Conservation (phyloP, 2,888 invertebrate species). For the Drosophila multiciliata region DNA sequence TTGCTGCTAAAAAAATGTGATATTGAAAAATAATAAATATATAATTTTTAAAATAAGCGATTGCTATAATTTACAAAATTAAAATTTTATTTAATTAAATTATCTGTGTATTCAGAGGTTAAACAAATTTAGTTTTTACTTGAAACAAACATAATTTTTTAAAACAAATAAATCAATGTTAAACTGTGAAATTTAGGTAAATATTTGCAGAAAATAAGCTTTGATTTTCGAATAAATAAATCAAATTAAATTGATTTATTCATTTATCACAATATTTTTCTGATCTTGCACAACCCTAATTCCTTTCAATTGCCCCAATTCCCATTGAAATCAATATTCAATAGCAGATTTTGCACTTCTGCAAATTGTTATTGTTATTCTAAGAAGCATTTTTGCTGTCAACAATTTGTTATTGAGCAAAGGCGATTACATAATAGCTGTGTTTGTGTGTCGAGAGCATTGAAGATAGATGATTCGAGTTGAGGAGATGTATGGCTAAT, state of each 20-base stretch:
- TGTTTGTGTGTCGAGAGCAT: not conserved
- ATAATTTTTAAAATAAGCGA: not conserved
- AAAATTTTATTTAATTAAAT: not conserved
- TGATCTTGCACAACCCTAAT: too few relatives aligned
- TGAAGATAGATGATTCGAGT: conserved; percentile 14
- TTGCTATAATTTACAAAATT: not conserved
- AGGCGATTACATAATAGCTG: conserved; percentile 57
- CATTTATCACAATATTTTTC: not conserved
- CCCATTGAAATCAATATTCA: not conserved
- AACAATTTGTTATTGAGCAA: conserved; percentile 21
- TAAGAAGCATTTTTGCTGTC: conserved; percentile 16
- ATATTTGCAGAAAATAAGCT: not conserved
- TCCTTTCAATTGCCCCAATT: not conserved
- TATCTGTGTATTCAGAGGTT: not conserved
- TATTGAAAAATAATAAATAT: not conserved
- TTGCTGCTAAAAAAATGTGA: not conserved
- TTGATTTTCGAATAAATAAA: not conserved
- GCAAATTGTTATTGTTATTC: conserved; percentile 1
- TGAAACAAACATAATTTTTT: not conserved
- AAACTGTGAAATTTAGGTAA: not conserved
- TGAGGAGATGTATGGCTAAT: conserved; percentile 58
- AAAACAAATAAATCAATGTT: too few relatives aligned
- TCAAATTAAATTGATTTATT: not conserved
- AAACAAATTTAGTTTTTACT: not conserved
- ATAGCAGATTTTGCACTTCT: not conserved